Conservation (phyloP, 1,140 invertebrate species). For the Drosophila paulistorum region DNA sequence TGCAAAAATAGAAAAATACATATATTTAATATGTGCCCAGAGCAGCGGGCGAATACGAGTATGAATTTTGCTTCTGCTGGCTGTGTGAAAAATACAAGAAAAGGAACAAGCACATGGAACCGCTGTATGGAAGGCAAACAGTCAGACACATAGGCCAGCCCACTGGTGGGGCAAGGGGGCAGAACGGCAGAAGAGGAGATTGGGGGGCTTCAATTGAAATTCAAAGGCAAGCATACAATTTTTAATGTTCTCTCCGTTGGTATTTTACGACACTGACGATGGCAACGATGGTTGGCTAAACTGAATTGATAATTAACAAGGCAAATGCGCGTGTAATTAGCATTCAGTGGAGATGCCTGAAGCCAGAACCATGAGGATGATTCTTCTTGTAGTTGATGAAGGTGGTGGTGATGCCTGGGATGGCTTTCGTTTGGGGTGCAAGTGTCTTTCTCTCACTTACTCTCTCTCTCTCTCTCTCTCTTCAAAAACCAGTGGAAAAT, state of each 20-base stretch:
- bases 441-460: no score
- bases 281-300: slow-evolving; percentile 55
- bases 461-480: not conserved
- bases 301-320: slow-evolving; percentile 81
- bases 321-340: slow-evolving; percentile 80
- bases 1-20: slow-evolving; percentile 74
- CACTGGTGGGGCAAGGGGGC: not conserved
- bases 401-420: no score
- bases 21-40: slow-evolving; percentile 55
- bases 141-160: not conserved
- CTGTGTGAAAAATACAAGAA: slow-evolving; percentile 7
- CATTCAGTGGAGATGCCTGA: slow-evolving; percentile 63
- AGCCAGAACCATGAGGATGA: slow-evolving; percentile 33
- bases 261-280: slow-evolving; percentile 68
- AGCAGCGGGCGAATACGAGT: slow-evolving; percentile 13
- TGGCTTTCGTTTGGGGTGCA: no score
- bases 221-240: slow-evolving; percentile 71
- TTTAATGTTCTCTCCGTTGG: slow-evolving; percentile 71
- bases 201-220: slow-evolving; percentile 64
- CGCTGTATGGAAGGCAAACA: slow-evolving; percentile 1
- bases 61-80: slow-evolving; percentile 10
- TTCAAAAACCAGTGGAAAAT: slow-evolving; percentile 7
- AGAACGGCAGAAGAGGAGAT: not conserved
- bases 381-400: not conserved
- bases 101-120: slow-evolving; percentile 8